phyloP scores from a whole-genome alignment of 2,113 vertebrate genomes.

The Neodon shergylaensis region DNA sequence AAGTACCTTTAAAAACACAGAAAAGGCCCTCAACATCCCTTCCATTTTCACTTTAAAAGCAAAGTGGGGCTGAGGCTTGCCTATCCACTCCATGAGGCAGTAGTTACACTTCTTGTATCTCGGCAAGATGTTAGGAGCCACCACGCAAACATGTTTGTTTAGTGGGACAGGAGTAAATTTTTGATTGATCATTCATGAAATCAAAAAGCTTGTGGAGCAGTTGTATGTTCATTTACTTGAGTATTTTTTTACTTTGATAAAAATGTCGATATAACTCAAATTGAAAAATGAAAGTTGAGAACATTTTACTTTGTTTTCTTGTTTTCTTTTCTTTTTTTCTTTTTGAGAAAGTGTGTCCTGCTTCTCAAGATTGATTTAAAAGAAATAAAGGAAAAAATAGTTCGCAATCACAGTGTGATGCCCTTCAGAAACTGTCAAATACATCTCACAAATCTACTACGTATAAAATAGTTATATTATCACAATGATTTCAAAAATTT shows the following conservation, averaged over 20 bases:
- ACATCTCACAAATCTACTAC: background rate
- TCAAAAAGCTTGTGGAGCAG: background rate
- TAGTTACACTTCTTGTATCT: background rate
- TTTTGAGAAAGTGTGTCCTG: background rate
- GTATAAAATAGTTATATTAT: background rate
- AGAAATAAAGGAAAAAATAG: background rate
- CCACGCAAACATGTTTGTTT: background rate
- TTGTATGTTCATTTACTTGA: background rate
- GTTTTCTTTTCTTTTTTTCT: background rate
- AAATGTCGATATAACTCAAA: background rate
- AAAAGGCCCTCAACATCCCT: background rate
- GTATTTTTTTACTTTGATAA: background rate
- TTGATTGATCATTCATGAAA: background rate
- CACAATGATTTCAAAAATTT: background rate
- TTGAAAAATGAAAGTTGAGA: background rate
- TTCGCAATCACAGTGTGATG: background rate
- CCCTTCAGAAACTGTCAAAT: background rate
- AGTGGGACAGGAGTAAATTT: background rate
- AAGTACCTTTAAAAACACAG: background rate
- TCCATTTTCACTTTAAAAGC: background rate
- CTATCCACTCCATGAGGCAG: background rate
- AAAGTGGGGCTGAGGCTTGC: background rate
- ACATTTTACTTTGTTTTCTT: background rate
- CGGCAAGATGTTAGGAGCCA: background rate
- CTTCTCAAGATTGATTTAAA: background rate